Percentiles rank a stretch among this genome's conserved stretches.
Evolutionary conservation across 1,140 invertebrate species (phyloP).

Genomic region (Euura lappo): DNA sequence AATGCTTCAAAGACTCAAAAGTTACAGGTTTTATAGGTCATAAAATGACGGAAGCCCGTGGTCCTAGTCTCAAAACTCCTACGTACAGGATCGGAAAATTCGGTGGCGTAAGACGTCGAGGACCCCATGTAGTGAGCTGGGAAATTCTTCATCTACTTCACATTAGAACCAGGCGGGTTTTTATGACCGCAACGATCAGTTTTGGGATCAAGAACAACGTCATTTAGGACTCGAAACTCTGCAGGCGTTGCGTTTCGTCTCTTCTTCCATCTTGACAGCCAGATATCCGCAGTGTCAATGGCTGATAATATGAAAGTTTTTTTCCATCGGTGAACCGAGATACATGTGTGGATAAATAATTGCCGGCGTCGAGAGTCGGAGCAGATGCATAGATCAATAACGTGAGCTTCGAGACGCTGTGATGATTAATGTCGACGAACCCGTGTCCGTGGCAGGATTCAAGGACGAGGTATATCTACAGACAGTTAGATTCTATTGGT

Average conservation of each 20-base stretch:
- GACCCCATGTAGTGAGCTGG: constrained; percentile 25
- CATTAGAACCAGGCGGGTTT: constrained; percentile 28
- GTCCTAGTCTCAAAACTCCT: not conserved
- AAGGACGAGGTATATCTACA: not conserved
- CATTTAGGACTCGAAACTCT: not conserved
- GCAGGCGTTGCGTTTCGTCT: no score
- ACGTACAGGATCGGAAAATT: not conserved
- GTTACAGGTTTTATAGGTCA: constrained; percentile 33
- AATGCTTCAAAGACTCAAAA: constrained; percentile 1
- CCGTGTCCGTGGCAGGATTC: not conserved
- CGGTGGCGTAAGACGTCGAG: no score
- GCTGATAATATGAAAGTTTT: no score
- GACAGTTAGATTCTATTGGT: not conserved
- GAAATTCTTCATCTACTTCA: constrained; percentile 32
- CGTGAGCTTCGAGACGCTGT: not conserved
- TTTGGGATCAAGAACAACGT: constrained; percentile 15
- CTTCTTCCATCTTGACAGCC: no score
- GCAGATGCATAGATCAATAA: not conserved
- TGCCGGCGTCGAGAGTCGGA: no score
- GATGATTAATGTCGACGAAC: not conserved
- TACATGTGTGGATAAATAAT: no score
- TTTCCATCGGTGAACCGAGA: no score
- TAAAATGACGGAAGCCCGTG: constrained; percentile 24
- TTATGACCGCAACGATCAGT: constrained; percentile 21
- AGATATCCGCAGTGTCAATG: no score